These are phyloP conservation scores for Macrotis lagotis DNA, from an alignment of 2,113 vertebrate species.

Conservation along the genomic window DNA sequence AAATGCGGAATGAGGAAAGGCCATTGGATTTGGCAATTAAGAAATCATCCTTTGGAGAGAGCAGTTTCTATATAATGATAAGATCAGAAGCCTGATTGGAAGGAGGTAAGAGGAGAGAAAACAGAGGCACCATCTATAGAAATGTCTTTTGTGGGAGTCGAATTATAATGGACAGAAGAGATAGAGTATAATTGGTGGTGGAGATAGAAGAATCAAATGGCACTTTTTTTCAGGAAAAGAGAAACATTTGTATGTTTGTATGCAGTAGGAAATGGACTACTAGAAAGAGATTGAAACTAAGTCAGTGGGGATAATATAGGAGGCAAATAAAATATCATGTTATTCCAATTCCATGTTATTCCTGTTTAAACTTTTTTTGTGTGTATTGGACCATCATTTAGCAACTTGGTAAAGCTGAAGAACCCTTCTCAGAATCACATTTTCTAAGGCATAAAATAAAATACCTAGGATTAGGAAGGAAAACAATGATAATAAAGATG, in stretches of 20 bases:
- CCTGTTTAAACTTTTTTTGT: too few species aligned
- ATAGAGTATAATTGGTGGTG: neutral
- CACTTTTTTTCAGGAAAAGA: neutral
- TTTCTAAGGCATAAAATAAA: neutral
- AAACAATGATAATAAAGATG: neutral
- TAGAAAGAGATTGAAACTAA: neutral
- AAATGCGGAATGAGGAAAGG: neutral
- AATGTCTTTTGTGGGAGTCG: neutral
- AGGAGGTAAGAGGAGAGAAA: neutral
- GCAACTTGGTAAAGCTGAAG: neutral
- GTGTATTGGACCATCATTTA: neutral
- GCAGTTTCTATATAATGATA: neutral
- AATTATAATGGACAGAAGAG: neutral
- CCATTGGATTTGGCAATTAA: neutral
- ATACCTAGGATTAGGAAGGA: neutral
- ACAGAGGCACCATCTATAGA: neutral
- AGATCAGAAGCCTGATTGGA: neutral
- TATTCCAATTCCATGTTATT: too few species aligned
- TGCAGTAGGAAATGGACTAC: neutral
- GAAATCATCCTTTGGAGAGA: neutral
- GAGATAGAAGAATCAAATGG: neutral
- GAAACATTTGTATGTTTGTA: neutral
- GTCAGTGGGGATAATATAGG: neutral
- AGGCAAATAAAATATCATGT: neutral
- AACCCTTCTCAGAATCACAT: neutral